Evolutionary conservation across 92 coral and sea anemone genomes (phyloP), one percentile per base, ranked within the genome.

Genomic region (Epizoanthus scotinus): DNA sequence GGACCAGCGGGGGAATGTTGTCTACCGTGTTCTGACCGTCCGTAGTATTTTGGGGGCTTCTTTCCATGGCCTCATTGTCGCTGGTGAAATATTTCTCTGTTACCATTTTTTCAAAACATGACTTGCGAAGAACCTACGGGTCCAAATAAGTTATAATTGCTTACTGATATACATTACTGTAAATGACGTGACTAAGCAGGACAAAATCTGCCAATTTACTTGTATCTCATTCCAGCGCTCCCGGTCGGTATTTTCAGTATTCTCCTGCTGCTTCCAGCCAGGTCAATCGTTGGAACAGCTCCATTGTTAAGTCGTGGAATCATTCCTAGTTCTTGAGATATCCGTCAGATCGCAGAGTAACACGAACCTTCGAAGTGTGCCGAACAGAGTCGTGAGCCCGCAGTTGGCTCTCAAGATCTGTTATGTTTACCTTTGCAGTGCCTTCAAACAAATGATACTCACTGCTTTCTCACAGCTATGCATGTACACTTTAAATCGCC

Each of bases 221-320:
- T 21, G 64, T 59, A 26, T 17, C 20, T 58, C 27, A 3, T 58
- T 0, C 20, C 64, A 22, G 64, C 64, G 64, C 29, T 59, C 64
- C 0, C 64, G 64, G 3, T 59, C 64, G 1, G 64, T 59, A 21
- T 29, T 6, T 59, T 59, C 31, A 6, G 3, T 27, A 14, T 5
- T 22, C 9, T 59, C 64, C 64, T 59, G 64, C 3, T 59, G 2
- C 64, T 59, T 59, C 64, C 64, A 59, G 64, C 64, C 64, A 59
- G 29, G 29, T 59, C 64, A 59, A 59, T 59, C 15, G 64, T 59
- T 59, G 64, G 64, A 0, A 59, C 50, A 44, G 50, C 50, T 44
- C 13, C 50, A 10, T 44, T 44, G 50, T 44, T 44, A 13, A 44
- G 50, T 44, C 14, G 50, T 44, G 50, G 50, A 6, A 44, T 44